Base-by-base conservation (phyloP, 2,888 invertebrate species). In the Eutolmus rufibarbis region DNA sequence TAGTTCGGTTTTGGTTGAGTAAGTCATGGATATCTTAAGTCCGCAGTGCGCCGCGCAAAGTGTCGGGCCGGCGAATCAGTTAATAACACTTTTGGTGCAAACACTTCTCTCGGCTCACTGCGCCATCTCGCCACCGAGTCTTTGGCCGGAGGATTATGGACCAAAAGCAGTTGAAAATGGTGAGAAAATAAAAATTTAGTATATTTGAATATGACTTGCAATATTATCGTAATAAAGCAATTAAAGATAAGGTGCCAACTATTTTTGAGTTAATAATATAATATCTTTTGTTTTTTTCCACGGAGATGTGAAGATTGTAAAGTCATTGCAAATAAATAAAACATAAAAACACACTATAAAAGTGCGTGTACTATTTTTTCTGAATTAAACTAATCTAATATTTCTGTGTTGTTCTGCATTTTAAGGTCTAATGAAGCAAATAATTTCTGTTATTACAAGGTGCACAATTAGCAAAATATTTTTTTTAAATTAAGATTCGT, bases 31-130 rank as follows among this genome's bases (percentile, higher is more conserved):
- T 84, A 91, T 90, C 77, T 89, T 92, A 16, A 90, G 90, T 86
- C 87, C 90, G 5, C 90, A 92, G 89, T 92, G 92, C 88, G 92
- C 92, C 8, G 91, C 91, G 1, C 89, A 91, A 5, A 92, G 92
- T 82, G 92, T 92, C 43, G 92, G 92, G 9, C 91, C 92, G 74
- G 92, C 91, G 0, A 92, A 91, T 28, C 94, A 91, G 91, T 86
- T 95, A 78, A 95, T 96, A 90, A 91, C 93, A 1, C 93, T 95
- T 12, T 91, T 95, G 0, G 90, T 96, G 87, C 94, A 95, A 89
- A 93, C 94, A 0, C 91, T 96, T 86, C 91, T 95, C 74, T 92
- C 93, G 2, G 94, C 95, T 0, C 95, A 94, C 90, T 95, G 95
- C 89, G 93, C 93, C 0, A 89, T 95, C n/a, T 93, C 93, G 5